Evolutionary conservation across 2,797 vertebrate genomes (phyloP).

Genomic region (Sciurus carolinensis): DNA sequence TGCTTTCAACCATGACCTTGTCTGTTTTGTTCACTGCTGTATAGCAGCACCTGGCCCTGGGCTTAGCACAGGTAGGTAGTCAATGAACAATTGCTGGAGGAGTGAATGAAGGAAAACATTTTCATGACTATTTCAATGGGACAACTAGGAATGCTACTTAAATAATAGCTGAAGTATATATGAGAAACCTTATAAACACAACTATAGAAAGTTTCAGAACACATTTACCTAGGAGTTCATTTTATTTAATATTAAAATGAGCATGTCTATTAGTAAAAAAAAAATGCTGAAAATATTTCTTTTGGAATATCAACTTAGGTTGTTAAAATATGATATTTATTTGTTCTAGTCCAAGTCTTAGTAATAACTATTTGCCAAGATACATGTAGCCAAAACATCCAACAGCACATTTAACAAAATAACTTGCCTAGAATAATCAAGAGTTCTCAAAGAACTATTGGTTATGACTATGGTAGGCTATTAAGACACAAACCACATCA

Average conservation of each 20-base stretch:
- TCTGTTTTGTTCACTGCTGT: background rate
- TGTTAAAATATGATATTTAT: conserved; percentile 69
- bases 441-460: conserved; percentile 58
- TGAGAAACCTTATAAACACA: background rate
- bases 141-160: background rate
- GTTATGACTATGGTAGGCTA: conserved; percentile 37
- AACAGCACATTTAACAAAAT: conserved; percentile 65
- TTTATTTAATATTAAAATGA: conserved; percentile 53
- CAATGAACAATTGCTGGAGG: background rate
- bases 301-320: conserved; percentile 57
- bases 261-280: background rate
- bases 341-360: conserved; percentile 46
- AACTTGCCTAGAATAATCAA: conserved; percentile 62
- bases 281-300: conserved; percentile 64
- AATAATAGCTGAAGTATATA: conserved; percentile 46
- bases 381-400: conserved; percentile 61
- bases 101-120: conserved; percentile 60
- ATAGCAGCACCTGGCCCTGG: background rate
- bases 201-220: conserved; percentile 17
- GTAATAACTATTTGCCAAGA: conserved; percentile 69
- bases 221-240: conserved; percentile 6
- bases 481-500: conserved; percentile 51
- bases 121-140: conserved; percentile 54
- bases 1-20: background rate
- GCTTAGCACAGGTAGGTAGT: background rate